Base-by-base conservation (phyloP, 2,797 vertebrate species). In the Micropoecilia bifurca region DNA sequence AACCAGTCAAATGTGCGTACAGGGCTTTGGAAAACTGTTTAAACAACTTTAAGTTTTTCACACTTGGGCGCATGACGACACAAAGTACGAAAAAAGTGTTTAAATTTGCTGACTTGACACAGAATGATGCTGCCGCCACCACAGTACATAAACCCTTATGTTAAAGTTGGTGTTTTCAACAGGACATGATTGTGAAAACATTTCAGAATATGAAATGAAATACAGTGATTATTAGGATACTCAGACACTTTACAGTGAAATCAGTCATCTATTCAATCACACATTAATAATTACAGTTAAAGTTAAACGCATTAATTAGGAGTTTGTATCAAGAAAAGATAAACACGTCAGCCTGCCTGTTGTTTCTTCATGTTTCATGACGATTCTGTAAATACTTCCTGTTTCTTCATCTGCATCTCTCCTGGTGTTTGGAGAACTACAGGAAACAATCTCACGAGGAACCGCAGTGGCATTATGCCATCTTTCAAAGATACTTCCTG, bases 321-420 rank as follows among this genome's bases (percentile, higher is more conserved):
- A 43, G n/a, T 55, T 57, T 33, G 12, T 50, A 53, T 59, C 20
- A 25, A 7, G 30, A 75, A 59, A 39, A 6, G 12, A 25, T 55
- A 36, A 41, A n/a, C 30, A 30, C 28, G 25, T 8, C 18, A 25
- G 6, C 41, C 55, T 25, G 47, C 9, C 3, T 22, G 7, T 1
- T 74, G 22, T 87, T 86, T 73, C 75, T 9, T 88, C 83, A 1
- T 59, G 53, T 59, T 59, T n/a, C 55, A 4, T 59, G 10, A 87
- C 6, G 50, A 22, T 36, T 28, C 76, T 74, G 72, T 48, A 76
- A 55, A 75, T 53, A 77, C 22, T 68, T 82, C 69, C 47, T 41
- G n/a, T 75, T 9, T 43, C 75, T 79, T 66, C 12, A 46, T 4
- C 4, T 39, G 30, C 18, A 68, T 59, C 48, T 79, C 73, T 45